Evolutionary conservation across 37 sponge, comb jelly and placozoan species (phyloP).

Genomic region (Cladorhizidae sp.): DNA sequence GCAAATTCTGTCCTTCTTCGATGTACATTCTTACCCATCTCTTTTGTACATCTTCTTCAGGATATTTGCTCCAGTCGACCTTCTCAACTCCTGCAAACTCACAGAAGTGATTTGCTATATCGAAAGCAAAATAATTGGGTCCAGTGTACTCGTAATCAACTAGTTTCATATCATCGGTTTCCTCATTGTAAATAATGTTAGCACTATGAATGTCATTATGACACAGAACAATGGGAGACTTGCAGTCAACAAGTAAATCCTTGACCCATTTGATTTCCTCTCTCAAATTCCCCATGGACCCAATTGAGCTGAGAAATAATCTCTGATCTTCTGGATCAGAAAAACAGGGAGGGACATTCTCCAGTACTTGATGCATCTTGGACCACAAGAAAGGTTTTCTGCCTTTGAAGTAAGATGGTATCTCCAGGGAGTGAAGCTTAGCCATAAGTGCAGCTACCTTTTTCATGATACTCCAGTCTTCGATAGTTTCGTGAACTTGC

Average conservation of each 20-base stretch:
- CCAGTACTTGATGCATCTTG: constrained; percentile 34
- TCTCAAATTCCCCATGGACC: constrained; percentile 14
- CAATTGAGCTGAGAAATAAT: constrained; percentile 21
- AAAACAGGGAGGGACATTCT: constrained; percentile 29
- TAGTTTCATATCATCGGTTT: constrained; percentile 62
- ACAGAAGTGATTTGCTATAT: constrained; percentile 88
- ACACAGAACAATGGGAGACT: constrained; percentile 74
- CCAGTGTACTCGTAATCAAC: constrained; percentile 92
- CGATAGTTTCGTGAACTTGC: constrained; percentile 38
- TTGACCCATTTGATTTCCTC: constrained; percentile 27
- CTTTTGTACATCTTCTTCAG: constrained; percentile 70
- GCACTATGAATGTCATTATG: constrained; percentile 84
- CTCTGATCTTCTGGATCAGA: constrained; percentile 18
- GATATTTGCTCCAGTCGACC: constrained; percentile 76
- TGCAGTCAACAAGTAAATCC: constrained; percentile 16
- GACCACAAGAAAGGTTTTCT: constrained; percentile 15
- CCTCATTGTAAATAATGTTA: constrained; percentile 55
- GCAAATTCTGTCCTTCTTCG: constrained; percentile 33
- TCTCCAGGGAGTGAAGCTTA: constrained; percentile 50
- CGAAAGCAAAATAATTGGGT: constrained; percentile 75
- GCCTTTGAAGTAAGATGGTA: neutral
- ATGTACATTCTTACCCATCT: constrained; percentile 74
- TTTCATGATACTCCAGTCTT: constrained; percentile 26
- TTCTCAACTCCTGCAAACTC: constrained; percentile 89
- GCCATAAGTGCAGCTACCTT: constrained; percentile 65